Base-by-base conservation (phyloP, 1,140 invertebrate genomes). In the Drosophila subobscura region DNA sequence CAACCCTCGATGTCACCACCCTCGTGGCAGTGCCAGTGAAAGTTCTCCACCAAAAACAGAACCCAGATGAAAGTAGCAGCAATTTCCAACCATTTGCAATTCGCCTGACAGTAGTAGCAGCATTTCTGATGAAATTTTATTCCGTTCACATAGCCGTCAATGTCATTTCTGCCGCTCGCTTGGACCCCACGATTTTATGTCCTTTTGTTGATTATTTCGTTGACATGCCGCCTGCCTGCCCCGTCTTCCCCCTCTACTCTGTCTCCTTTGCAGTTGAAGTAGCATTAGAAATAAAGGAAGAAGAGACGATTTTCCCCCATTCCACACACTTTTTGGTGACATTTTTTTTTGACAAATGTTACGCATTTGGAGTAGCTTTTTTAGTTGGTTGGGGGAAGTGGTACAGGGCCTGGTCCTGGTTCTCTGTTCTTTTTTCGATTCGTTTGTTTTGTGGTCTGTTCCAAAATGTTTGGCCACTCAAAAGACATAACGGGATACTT, bases 151-250 rank as follows among this genome's bases (percentile, higher is more conserved):
- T 86, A 81, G 45, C 55, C 78, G 71, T 88, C 83, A 88, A 88
- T 86, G 83, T 86, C 78, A 86, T 86, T 86, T 86, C 78, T 81
- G 78, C 65, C 70, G 73, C 81, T 77, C 74, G 77, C 73, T 85
- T 77, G 70, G 44, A 50, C 58, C 66, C 46, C 41, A 27, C 56
- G 40, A 45, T 81, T 66, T 56, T 76, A 66, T 78, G 74, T 65
- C 78, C 66, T 61, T 81, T 81, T 83, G 78, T 83, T 86, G 83
- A 86, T 86, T 88, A 86, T 86, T 86, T 88, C 75, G 83, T 88
- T 86, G 83, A 88, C 83, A 72, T 88, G 83, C 64, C 33, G 33
- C 33, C 33, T 37, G 33, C 12, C 33, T 27, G 5, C 5, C 25
- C 5, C 8, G 8, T 33, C 27, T 10, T 33, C 29, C 4, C 27